A percentile compares a stretch with the other conserved stretches of the same genome.
Evolutionary conservation across 2,797 vertebrate species (phyloP).

Genomic region (Phalloptychus januarius): DNA sequence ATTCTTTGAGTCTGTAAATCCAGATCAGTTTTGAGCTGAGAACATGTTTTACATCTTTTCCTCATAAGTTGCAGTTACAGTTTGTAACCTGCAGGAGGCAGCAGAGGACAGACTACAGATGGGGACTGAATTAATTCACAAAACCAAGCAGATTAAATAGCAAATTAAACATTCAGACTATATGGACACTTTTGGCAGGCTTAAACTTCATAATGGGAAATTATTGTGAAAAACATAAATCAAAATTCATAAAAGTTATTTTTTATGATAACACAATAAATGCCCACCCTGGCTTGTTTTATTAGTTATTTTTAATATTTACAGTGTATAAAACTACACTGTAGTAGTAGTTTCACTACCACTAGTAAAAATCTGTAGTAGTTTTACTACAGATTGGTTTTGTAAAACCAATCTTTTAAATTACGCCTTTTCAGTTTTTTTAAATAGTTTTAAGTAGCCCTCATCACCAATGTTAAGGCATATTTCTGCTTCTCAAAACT

Average conservation of each 20-base stretch:
- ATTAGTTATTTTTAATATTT: background rate
- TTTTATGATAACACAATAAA: no score
- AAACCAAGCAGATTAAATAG: slow-evolving; percentile 9
- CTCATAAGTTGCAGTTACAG: slow-evolving; percentile 38
- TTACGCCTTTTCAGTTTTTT: no score
- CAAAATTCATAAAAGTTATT: no score
- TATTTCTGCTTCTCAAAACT: background rate
- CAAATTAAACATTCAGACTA: no score
- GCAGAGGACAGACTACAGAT: slow-evolving; percentile 50
- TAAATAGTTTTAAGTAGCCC: background rate
- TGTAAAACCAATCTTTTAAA: no score
- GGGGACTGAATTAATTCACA: slow-evolving; percentile 1
- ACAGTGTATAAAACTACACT: background rate
- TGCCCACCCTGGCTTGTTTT: background rate
- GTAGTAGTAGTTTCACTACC: no score
- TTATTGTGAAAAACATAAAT: no score
- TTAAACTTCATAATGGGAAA: no score
- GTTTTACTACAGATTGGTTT: no score
- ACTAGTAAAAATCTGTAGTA: no score
- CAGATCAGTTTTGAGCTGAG: background rate
- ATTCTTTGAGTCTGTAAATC: background rate
- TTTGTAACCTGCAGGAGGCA: slow-evolving; percentile 56
- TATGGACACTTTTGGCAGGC: no score
- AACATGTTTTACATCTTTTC: background rate
- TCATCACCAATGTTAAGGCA: background rate